Conservation (phyloP, 1,140 invertebrate genomes). For the Tribolium madens region DNA sequence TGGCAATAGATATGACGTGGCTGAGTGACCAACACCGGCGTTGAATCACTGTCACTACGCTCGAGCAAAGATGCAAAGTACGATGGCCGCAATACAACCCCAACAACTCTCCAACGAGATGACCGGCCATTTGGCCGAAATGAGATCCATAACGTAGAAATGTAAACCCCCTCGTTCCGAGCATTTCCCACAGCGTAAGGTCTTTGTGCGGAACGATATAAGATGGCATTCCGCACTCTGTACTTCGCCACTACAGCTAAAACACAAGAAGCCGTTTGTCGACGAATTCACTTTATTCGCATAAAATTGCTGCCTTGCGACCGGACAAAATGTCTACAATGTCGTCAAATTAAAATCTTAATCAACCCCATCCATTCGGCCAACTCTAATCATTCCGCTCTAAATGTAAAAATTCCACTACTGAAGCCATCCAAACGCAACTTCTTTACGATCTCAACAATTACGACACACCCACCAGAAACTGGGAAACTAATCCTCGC, state of each 20-base stretch:
- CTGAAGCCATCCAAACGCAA: slow-evolving; percentile 16
- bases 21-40: slow-evolving; percentile 18
- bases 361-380: slow-evolving; percentile 39
- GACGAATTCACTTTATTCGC: slow-evolving; percentile 45
- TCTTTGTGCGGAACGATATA: slow-evolving; percentile 51
- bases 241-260: slow-evolving; percentile 43
- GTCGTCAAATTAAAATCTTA: slow-evolving; percentile 43
- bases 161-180: slow-evolving; percentile 48
- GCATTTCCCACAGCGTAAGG: slow-evolving; percentile 49
- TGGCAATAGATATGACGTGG: slow-evolving; percentile 27
- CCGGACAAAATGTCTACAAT: slow-evolving; percentile 41
- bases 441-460: slow-evolving; percentile 29
- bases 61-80: slow-evolving; percentile 53
- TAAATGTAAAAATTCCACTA: slow-evolving; percentile 38
- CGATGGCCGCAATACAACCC: slow-evolving; percentile 49
- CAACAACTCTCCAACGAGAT: slow-evolving; percentile 54
- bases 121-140: slow-evolving; percentile 52
- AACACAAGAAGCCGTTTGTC: slow-evolving; percentile 46
- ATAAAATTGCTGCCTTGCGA: slow-evolving; percentile 44
- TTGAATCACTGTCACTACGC: slow-evolving; percentile 47
- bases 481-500: background rate
- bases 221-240: slow-evolving; percentile 48
- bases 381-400: slow-evolving; percentile 24
- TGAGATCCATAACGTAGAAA: slow-evolving; percentile 54
- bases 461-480: slow-evolving; percentile 12